Percentiles rank a stretch among this genome's conserved stretches.
These are phyloP conservation scores for Hypena proboscidalis DNA, from an alignment of 2,888 invertebrate species.

Conservation along the genomic window DNA sequence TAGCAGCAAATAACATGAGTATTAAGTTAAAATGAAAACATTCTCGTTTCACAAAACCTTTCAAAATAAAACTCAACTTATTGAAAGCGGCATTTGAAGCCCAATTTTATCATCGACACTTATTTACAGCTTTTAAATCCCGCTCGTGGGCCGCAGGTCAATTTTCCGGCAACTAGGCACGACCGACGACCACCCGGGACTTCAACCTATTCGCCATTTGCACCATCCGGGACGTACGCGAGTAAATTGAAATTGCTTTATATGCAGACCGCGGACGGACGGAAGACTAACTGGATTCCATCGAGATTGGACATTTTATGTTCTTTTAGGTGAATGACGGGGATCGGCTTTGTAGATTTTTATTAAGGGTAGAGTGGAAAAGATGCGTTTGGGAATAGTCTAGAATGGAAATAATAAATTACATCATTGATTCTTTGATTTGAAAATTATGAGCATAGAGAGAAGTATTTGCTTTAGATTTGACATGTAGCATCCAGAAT, in stretches of 20 bases:
- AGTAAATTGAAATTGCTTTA: constrained; percentile 51
- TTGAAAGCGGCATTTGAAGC: neutral
- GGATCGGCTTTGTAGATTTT: constrained; percentile 9
- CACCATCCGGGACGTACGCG: constrained; percentile 25
- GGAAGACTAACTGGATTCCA: constrained; percentile 32
- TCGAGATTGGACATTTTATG: constrained; percentile 13
- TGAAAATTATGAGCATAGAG: no score
- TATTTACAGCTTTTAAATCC: constrained; percentile 8
- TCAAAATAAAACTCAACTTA: neutral
- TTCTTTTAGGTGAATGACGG: constrained; percentile 9
- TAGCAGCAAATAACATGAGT: no score
- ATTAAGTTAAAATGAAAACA: no score
- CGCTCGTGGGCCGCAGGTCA: constrained; percentile 12
- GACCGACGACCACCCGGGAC: constrained; percentile 18
- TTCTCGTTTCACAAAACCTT: no score
- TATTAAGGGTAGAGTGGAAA: neutral
- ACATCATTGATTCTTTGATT: no score
- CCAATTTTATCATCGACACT: constrained; percentile 6
- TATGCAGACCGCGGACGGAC: constrained; percentile 41
- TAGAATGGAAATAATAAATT: no score
- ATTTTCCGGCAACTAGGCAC: constrained; percentile 36
- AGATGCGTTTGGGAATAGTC: no score
- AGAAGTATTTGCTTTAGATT: no score
- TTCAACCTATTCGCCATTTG: constrained; percentile 30
- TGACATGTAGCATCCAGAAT: no score